Evolutionary conservation across 2,888 invertebrate species (phyloP).

Genomic region (Neria commutata): DNA sequence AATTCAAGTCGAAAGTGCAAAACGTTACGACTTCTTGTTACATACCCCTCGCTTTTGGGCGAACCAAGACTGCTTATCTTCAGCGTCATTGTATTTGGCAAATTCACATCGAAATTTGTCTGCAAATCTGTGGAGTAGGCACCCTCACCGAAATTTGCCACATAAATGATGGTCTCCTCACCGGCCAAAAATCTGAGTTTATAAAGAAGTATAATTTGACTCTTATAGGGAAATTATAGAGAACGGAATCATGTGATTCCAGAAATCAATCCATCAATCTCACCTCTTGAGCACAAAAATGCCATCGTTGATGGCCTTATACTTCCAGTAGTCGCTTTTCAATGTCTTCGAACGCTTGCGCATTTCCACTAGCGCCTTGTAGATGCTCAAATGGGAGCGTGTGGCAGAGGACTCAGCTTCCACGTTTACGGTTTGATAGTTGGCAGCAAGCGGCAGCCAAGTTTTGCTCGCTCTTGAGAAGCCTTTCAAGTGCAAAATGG

Average conservation of each 20-base stretch:
- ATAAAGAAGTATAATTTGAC: slow-evolving; percentile 10
- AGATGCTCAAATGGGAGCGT: slow-evolving; percentile 68
- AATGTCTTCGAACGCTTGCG: slow-evolving; percentile 45
- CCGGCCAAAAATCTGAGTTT: slow-evolving; percentile 33
- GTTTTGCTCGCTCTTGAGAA: slow-evolving; percentile 53
- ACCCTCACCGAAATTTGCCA: slow-evolving; percentile 37
- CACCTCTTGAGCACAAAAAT: slow-evolving; percentile 52
- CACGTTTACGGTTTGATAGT: slow-evolving; percentile 68
- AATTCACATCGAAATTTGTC: slow-evolving; percentile 26
- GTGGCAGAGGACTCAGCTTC: slow-evolving; percentile 59
- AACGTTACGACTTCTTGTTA: not conserved
- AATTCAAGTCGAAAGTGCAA: not conserved
- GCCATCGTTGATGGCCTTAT: slow-evolving; percentile 42
- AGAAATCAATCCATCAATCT: not conserved
- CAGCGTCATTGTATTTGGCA: slow-evolving; percentile 28
- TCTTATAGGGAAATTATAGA: not conserved
- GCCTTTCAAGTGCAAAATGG: slow-evolving; percentile 48
- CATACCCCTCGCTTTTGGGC: slow-evolving; percentile 16
- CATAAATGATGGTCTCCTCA: slow-evolving; percentile 36
- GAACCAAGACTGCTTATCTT: slow-evolving; percentile 31
- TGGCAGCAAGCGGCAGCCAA: slow-evolving; percentile 63
- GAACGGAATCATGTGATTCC: not conserved
- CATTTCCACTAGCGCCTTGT: slow-evolving; percentile 64
- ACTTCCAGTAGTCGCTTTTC: slow-evolving; percentile 47
- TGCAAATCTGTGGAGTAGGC: not conserved